These are phyloP conservation scores for Parambassis ranga DNA, from an alignment of 2,797 vertebrate species.

Conservation along the genomic window DNA sequence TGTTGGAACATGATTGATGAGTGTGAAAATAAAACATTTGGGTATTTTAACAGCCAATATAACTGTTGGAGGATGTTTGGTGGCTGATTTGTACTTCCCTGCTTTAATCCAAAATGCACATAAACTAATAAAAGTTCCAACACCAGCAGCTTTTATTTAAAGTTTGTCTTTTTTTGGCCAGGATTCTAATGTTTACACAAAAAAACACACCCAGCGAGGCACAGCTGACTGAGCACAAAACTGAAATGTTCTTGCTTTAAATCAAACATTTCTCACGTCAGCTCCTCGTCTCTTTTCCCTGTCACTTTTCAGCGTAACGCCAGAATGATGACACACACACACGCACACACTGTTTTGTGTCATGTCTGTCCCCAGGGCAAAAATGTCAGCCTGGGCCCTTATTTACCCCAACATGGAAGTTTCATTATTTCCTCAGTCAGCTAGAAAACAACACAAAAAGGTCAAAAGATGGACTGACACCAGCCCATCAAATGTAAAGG, in stretches of 20 bases:
- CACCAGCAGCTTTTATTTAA: not conserved
- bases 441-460: not conserved
- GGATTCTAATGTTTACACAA: not conserved
- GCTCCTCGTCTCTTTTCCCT: not conserved
- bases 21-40: conserved; percentile 6
- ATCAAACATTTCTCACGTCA: conserved; percentile 22
- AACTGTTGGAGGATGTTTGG: not conserved
- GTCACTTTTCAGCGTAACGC: not conserved
- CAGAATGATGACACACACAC: not conserved
- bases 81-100: not conserved
- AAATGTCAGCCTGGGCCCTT: not conserved
- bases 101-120: not conserved
- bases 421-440: not conserved
- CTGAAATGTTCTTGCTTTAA: conserved; percentile 12
- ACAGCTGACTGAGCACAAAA: conserved; percentile 33
- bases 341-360: not conserved
- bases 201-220: not conserved
- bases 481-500: too few species aligned
- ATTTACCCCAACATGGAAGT: not conserved
- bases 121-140: not conserved
- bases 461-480: too few species aligned
- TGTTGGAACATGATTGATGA: not conserved
- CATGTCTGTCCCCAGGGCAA: too few species aligned
- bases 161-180: not conserved
- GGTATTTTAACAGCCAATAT: conserved; percentile 3